These are phyloP conservation scores for Camelus dromedarius DNA, from an alignment of 2,113 vertebrate species.

Conservation along the genomic window DNA sequence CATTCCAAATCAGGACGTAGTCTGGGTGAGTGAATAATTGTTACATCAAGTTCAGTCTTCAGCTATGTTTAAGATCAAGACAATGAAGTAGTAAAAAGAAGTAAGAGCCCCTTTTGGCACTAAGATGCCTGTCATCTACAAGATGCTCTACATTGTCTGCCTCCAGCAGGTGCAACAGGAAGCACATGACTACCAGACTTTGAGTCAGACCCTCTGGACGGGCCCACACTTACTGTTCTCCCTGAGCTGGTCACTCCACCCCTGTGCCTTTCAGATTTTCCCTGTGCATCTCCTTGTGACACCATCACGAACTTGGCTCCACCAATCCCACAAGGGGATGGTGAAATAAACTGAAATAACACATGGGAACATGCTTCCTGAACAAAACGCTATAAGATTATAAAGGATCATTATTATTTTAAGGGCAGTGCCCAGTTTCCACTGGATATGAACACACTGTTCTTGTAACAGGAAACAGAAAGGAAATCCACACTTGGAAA, in stretches of 20 bases:
- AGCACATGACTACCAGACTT: background rate
- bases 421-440: conserved; percentile 40
- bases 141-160: background rate
- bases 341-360: background rate
- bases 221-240: fast-evolving
- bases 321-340: fast-evolving
- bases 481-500: conserved; percentile 32
- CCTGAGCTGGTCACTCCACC: background rate
- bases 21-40: background rate
- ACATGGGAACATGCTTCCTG: background rate
- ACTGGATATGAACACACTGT: background rate
- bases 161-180: background rate
- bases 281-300: fast-evolving
- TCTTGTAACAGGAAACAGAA: conserved; percentile 35
- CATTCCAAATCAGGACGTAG: background rate
- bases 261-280: background rate
- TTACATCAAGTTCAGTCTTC: background rate
- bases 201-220: background rate
- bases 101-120: background rate
- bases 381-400: fast-evolving
- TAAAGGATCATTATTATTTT: background rate
- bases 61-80: background rate
- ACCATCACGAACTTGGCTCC: fast-evolving
- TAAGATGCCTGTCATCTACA: background rate
- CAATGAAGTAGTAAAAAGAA: background rate